Percentiles rank a stretch among this genome's conserved stretches.
These are phyloP conservation scores for Leucosticte australis DNA, from an alignment of 2,113 vertebrate genomes.

Conservation along the genomic window DNA sequence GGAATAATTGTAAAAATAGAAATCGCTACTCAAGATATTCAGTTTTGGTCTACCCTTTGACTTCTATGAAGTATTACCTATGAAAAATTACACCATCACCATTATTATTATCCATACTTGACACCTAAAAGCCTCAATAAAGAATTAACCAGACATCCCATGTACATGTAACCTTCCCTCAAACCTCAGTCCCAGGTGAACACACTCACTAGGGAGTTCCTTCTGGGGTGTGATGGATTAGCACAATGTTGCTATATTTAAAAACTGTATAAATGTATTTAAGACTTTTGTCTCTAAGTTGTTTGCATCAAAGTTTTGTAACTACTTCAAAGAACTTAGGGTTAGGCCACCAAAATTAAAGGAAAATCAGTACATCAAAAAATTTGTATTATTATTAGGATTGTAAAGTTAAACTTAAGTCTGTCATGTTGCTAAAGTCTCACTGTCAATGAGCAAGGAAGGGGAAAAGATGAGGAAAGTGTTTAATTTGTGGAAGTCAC, in stretches of 20 bases:
- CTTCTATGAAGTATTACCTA: background rate
- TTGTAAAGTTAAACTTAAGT: background rate
- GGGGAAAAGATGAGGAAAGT: background rate
- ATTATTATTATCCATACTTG: background rate
- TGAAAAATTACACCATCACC: background rate
- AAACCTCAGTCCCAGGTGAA: background rate
- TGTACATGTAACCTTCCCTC: background rate
- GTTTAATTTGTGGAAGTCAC: background rate
- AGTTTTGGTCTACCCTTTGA: background rate
- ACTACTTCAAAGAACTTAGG: background rate
- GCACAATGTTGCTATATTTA: background rate
- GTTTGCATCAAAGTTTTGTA: background rate
- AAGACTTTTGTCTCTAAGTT: background rate
- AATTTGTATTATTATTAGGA: background rate
- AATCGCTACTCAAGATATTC: background rate
- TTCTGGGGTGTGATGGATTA: background rate
- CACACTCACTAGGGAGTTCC: background rate
- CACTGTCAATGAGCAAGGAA: background rate
- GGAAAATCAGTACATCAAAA: background rate
- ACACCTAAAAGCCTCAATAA: background rate
- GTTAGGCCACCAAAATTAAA: background rate
- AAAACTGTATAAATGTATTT: background rate
- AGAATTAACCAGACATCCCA: background rate
- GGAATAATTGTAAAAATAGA: background rate
- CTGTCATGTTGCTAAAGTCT: background rate